These are phyloP conservation scores for Silurus lanzhouensis DNA, from an alignment of 2,797 vertebrate species.

Conservation along the genomic window DNA sequence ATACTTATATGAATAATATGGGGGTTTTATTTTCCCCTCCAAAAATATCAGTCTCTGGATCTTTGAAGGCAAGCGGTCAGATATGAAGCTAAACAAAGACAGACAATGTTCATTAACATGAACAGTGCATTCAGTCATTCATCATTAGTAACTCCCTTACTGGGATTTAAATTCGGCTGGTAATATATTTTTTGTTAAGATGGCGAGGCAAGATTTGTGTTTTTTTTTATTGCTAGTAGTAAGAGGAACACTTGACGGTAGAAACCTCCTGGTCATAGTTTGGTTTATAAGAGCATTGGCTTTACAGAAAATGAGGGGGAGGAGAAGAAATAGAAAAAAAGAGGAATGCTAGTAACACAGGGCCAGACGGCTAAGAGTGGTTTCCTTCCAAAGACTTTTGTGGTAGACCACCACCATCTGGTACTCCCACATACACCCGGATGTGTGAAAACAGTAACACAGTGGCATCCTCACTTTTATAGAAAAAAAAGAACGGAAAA, in stretches of 20 bases:
- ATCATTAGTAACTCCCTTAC: background rate
- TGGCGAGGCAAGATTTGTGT: background rate
- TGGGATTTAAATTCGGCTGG: background rate
- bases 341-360: slow-evolving; percentile 26
- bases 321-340: background rate
- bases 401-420: slow-evolving; percentile 43
- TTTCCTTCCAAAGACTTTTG: slow-evolving; percentile 39
- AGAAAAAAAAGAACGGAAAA: background rate
- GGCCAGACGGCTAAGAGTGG: slow-evolving; percentile 28
- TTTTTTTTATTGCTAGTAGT: slow-evolving; percentile 8
- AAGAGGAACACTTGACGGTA: slow-evolving; percentile 22
- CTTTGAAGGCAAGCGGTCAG: background rate
- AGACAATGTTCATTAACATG: background rate
- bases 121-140: background rate
- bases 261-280: slow-evolving; percentile 43
- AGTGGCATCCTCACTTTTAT: background rate
- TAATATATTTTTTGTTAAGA: background rate
- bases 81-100: slow-evolving; percentile 15
- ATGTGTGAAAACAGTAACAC: background rate
- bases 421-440: slow-evolving; percentile 28
- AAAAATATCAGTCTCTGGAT: too few relatives aligned
- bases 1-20: background rate
- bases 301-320: background rate
- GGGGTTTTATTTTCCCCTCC: too few relatives aligned
- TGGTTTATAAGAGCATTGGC: slow-evolving; percentile 36